Evolutionary conservation across 2,113 vertebrate genomes (phyloP).

Genomic region (Odontophorus gujanensis): DNA sequence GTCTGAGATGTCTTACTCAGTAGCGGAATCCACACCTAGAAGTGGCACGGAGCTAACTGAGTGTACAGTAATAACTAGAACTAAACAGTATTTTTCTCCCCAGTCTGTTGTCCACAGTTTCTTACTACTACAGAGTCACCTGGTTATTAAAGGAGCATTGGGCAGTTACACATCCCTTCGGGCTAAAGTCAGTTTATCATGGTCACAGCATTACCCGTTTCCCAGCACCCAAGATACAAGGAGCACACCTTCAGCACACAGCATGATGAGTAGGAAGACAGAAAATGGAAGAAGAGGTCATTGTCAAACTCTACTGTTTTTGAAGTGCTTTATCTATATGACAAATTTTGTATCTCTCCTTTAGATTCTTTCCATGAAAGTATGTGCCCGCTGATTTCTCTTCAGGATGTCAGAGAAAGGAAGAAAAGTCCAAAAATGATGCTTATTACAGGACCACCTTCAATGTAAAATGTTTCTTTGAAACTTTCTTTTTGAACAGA

Average conservation of each 20-base stretch:
- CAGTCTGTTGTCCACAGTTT: background rate
- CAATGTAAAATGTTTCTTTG: background rate
- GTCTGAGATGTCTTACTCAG: background rate
- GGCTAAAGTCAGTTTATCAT: background rate
- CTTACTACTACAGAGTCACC: background rate
- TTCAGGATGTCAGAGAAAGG: background rate
- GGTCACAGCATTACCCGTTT: background rate
- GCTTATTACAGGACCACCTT: background rate
- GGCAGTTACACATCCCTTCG: background rate
- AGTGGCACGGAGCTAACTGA: background rate
- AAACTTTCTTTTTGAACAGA: background rate
- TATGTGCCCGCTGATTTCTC: background rate
- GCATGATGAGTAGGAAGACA: background rate
- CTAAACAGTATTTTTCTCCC: background rate
- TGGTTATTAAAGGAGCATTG: background rate
- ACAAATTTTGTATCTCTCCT: background rate
- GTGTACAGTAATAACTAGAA: background rate
- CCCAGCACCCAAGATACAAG: background rate
- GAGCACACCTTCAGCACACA: rapidly evolving
- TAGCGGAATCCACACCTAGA: background rate
- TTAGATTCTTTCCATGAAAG: background rate
- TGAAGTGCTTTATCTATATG: background rate
- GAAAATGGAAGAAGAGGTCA: background rate
- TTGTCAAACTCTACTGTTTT: background rate
- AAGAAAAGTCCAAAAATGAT: background rate